Conservation (phyloP, 2,113 vertebrate genomes). For the Verasper variegatus region DNA sequence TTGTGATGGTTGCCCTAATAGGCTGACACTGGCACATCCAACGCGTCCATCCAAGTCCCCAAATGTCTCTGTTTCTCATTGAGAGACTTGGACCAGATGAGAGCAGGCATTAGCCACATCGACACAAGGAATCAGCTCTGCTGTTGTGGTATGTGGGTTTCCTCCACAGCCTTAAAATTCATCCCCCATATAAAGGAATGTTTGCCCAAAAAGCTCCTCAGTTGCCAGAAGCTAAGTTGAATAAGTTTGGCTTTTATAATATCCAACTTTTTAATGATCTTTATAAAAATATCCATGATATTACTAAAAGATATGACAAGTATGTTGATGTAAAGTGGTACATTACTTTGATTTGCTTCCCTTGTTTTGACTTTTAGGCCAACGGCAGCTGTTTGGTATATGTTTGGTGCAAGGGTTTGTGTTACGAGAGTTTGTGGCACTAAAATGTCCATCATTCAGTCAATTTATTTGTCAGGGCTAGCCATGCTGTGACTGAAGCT, state of each 20-base stretch:
- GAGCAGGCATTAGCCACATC: conserved; percentile 19
- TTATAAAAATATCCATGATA: neutral
- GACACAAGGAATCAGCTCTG: conserved; percentile 28
- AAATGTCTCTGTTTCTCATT: conserved; percentile 37
- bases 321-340: conserved; percentile 15
- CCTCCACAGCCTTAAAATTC: conserved; percentile 22
- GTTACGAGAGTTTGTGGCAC: conserved; percentile 47
- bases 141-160: conserved; percentile 42
- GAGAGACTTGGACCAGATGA: conserved; percentile 24
- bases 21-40: neutral
- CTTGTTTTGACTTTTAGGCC: conserved; percentile 33
- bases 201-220: neutral
- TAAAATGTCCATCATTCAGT: conserved; percentile 16
- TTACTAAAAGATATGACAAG: conserved; percentile 13
- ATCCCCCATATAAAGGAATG: conserved; percentile 21
- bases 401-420: conserved; percentile 29
- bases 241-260: conserved; percentile 1
- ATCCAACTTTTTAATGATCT: conserved; percentile 1
- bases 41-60: neutral
- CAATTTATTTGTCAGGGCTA: conserved; percentile 58
- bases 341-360: conserved; percentile 23
- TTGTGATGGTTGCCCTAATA: neutral
- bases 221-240: conserved; percentile 11
- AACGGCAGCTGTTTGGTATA: conserved; percentile 38
- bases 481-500: conserved; percentile 60